phyloP scores from a whole-genome alignment of 2,888 invertebrate genomes.

The Podotricha telesiphe region DNA sequence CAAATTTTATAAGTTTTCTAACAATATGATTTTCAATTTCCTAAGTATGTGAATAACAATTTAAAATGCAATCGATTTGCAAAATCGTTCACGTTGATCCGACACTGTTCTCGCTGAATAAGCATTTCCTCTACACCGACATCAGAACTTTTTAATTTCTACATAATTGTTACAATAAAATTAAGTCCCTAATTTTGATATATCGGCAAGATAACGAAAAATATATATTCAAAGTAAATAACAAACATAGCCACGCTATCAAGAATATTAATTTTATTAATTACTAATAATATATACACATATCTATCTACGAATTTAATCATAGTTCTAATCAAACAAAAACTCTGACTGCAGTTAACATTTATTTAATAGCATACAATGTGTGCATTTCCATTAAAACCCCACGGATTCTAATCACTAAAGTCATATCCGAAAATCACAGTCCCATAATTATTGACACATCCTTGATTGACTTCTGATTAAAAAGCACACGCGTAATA shows the following conservation, averaged over 20 bases:
- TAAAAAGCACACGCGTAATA: slow-evolving; percentile 62
- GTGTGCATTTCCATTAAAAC: slow-evolving; percentile 42
- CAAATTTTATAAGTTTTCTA: no score
- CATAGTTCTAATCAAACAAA: slow-evolving; percentile 23
- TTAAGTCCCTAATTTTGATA: no score
- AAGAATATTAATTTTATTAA: slow-evolving; percentile 5
- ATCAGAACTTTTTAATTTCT: no score
- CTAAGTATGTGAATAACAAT: no score
- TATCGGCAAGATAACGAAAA: neutral
- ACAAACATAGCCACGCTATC: neutral
- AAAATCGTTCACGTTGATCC: no score
- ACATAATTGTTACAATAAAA: no score
- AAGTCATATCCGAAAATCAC: slow-evolving; percentile 63
- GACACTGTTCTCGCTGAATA: no score
- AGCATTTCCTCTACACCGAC: no score
- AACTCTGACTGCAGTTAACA: slow-evolving; percentile 20
- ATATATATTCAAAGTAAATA: neutral
- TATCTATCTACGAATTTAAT: slow-evolving; percentile 17
- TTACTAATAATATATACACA: slow-evolving; percentile 12
- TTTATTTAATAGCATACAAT: slow-evolving; percentile 20
- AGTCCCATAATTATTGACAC: slow-evolving; percentile 65
- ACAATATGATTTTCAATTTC: no score
- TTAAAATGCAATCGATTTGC: no score
- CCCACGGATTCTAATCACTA: slow-evolving; percentile 61
- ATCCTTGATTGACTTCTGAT: slow-evolving; percentile 71